Evolutionary conservation across 2,888 invertebrate genomes (phyloP).

Genomic region (Phlogophora meticulosa): DNA sequence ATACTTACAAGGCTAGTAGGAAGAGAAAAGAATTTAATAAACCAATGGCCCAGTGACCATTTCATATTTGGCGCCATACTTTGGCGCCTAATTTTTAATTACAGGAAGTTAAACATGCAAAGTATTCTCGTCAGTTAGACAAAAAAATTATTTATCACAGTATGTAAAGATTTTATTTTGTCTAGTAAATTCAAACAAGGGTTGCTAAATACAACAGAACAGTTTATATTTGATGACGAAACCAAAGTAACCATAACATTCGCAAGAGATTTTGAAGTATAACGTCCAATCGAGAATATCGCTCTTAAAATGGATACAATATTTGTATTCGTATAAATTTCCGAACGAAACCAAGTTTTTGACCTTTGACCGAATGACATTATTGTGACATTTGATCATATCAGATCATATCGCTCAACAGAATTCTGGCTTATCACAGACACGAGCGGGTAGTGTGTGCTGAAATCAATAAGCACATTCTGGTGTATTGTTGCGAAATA

Average conservation of each 20-base stretch:
- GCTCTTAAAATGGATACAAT: not conserved
- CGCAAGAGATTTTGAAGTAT: not conserved
- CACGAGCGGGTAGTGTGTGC: constrained; percentile 13
- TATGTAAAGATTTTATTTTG: too few species aligned
- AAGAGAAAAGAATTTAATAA: too few species aligned
- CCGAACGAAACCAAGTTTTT: constrained; percentile 70
- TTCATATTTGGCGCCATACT: not conserved
- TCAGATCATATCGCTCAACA: constrained; percentile 5
- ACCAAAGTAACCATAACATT: not conserved
- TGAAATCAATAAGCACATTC: constrained; percentile 28
- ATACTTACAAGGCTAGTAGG: too few species aligned
- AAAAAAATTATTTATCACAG: too few species aligned
- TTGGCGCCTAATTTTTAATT: not conserved
- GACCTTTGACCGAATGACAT: constrained; percentile 79
- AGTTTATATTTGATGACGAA: not conserved
- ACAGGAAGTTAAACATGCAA: too few species aligned
- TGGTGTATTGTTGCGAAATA: constrained; percentile 29
- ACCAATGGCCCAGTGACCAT: not conserved
- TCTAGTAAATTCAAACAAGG: not conserved
- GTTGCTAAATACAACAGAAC: not conserved
- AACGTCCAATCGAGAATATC: constrained; percentile 12
- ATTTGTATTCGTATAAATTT: constrained; percentile 48
- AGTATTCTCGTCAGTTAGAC: constrained; percentile 6
- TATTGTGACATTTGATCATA: constrained; percentile 72
- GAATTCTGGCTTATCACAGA: constrained; percentile 43